Conservation (phyloP, 2,888 invertebrate species). For the Agrochola lota region DNA sequence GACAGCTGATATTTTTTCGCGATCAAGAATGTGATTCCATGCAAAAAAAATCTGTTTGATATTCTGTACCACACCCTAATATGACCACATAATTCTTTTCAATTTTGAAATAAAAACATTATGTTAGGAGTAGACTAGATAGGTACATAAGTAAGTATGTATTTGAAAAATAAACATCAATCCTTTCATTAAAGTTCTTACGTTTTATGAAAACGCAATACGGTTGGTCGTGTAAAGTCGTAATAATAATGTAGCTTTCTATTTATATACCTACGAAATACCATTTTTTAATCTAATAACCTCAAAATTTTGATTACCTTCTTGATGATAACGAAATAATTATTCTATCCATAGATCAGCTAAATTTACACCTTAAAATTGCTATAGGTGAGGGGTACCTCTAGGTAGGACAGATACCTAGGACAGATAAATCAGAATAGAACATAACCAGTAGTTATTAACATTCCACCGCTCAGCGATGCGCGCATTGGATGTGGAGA, state of each 20-base stretch:
- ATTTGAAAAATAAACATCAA: no score
- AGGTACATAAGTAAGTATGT: no score
- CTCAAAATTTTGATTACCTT: no score
- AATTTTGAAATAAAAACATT: no score
- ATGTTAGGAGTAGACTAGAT: neutral
- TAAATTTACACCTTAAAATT: no score
- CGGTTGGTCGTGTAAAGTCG: neutral
- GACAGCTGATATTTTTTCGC: neutral
- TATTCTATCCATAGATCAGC: no score
- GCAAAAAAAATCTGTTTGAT: neutral
- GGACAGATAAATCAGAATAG: neutral
- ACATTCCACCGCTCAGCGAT: conserved; percentile 74
- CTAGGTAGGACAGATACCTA: neutral
- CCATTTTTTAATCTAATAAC: no score
- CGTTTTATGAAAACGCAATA: neutral
- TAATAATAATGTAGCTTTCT: neutral
- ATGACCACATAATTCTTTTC: neutral
- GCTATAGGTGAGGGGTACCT: neutral
- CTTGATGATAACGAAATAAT: no score
- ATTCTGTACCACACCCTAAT: neutral
- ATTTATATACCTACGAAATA: no score
- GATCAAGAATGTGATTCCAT: neutral
- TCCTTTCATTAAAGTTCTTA: neutral
- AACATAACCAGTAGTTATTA: neutral
- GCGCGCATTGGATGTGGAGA: conserved; percentile 80